phyloP scores from a whole-genome alignment of 2,113 vertebrate genomes.

The Aegithalos caudatus region DNA sequence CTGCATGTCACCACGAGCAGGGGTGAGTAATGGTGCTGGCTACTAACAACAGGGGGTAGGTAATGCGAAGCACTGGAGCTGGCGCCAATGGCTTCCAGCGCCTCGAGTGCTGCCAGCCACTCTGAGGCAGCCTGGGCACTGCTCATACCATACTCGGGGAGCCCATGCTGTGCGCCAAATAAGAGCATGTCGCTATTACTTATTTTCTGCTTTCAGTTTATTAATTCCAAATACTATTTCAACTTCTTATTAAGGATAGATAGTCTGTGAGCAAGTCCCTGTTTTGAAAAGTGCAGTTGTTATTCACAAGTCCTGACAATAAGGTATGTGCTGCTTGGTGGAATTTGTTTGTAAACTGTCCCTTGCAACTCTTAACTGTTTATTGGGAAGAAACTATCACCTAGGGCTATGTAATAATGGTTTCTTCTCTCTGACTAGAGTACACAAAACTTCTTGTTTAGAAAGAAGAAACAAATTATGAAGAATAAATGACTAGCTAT shows the following conservation, averaged over 20 bases:
- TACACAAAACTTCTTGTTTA: not conserved
- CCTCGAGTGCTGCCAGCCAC: not conserved
- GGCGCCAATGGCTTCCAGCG: not conserved
- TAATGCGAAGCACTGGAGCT: not conserved
- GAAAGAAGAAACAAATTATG: not conserved
- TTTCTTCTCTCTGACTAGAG: not conserved
- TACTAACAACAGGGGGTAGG: constrained; percentile 7
- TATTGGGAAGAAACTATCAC: not conserved
- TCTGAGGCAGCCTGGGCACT: not conserved
- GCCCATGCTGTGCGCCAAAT: not conserved
- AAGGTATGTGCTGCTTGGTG: not conserved
- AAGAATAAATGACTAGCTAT: not conserved
- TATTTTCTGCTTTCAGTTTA: constrained; percentile 14
- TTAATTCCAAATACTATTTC: not conserved
- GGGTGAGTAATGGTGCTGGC: constrained; percentile 8
- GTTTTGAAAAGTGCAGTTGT: not conserved
- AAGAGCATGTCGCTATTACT: constrained; percentile 2
- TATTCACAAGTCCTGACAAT: not conserved
- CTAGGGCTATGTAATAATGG: not conserved
- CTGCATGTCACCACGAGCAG: not conserved
- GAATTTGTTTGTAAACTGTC: not conserved
- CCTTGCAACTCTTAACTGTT: not conserved
- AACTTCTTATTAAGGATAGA: not conserved
- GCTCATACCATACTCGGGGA: not conserved
- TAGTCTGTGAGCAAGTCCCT: not conserved